phyloP scores from a whole-genome alignment of 2,113 vertebrate genomes.

The Hoplias malabaricus region DNA sequence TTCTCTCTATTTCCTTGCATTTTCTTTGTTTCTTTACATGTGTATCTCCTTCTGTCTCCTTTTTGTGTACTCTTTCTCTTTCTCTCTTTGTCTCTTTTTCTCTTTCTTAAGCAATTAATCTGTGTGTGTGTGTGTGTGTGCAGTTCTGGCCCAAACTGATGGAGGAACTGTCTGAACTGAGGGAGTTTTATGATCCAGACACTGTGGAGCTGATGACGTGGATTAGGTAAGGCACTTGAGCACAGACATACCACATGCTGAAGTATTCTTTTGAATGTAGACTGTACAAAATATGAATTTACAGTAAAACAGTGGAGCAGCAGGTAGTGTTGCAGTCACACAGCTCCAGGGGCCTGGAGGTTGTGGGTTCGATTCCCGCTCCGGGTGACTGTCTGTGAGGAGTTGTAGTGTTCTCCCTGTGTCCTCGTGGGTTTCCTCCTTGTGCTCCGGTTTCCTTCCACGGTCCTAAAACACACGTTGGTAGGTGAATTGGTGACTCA shows the following conservation, averaged over 20 bases:
- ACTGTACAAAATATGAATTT: no score
- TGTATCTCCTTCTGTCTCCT: neutral
- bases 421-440: no score
- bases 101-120: neutral
- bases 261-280: neutral
- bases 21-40: neutral
- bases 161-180: constrained; percentile 91
- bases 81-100: neutral
- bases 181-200: constrained; percentile 98
- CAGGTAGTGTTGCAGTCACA: no score
- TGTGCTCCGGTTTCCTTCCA: no score
- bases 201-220: constrained; percentile 98
- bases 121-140: neutral
- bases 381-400: no score
- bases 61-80: neutral
- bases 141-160: constrained; percentile 94
- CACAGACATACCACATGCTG: neutral
- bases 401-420: no score
- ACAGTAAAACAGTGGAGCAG: no score
- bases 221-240: constrained; percentile 86
- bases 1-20: no score
- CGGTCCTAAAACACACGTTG: no score
- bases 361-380: no score
- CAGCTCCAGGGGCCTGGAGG: no score
- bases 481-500: no score